Conservation (phyloP, 2,888 invertebrate species). For the Nasonovia ribisnigri region DNA sequence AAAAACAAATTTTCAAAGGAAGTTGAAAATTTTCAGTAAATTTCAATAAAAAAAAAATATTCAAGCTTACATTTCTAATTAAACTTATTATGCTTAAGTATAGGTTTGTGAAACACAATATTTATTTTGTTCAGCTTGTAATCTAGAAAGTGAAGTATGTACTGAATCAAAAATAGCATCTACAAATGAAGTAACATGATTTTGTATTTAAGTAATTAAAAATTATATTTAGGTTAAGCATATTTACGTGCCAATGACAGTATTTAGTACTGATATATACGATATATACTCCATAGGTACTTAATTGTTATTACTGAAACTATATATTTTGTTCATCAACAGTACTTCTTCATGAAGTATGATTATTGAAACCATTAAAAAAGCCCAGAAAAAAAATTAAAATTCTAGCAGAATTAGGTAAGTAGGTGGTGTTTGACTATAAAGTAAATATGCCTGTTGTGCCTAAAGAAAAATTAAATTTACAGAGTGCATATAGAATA, state of each 20-base stretch:
- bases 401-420: neutral
- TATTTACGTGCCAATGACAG: slow-evolving; percentile 37
- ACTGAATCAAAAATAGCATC: neutral
- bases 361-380: neutral
- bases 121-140: neutral
- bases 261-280: slow-evolving; percentile 42
- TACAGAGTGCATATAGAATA: neutral
- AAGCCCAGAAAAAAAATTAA: neutral
- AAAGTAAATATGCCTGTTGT: neutral
- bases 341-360: neutral
- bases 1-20: too few species aligned
- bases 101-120: neutral
- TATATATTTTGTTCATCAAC: neutral
- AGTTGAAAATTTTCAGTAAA: too few species aligned
- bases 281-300: slow-evolving; percentile 1
- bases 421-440: neutral
- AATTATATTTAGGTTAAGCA: slow-evolving; percentile 10
- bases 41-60: too few species aligned
- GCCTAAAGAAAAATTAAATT: neutral
- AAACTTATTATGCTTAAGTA: neutral
- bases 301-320: neutral
- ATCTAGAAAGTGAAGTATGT: neutral
- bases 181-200: neutral
- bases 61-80: too few species aligned
- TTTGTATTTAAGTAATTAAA: neutral